Conservation (phyloP, 2,888 invertebrate species). For the Epirrita christyi region DNA sequence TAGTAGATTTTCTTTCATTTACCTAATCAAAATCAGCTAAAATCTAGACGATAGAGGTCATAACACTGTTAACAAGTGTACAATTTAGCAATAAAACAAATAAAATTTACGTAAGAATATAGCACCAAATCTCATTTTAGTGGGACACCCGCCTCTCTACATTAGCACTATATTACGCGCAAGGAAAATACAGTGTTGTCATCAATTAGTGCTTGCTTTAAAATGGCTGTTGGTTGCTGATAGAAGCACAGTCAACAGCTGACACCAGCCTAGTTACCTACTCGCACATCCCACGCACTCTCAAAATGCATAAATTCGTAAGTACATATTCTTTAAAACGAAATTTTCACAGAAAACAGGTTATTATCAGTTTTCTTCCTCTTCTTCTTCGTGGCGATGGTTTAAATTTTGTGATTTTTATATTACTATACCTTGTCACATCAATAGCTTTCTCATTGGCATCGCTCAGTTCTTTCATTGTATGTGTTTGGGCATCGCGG, state of each 20-base stretch:
- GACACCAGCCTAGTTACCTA: conserved; percentile 47
- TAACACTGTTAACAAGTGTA: conserved; percentile 17
- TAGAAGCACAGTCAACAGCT: conserved; percentile 56
- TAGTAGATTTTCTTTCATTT: too few species aligned
- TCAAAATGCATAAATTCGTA: conserved; percentile 70
- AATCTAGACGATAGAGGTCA: background rate
- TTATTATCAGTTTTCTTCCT: background rate
- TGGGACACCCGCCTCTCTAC: conserved; percentile 55
- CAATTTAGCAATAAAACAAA: conserved; percentile 48
- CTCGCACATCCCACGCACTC: conserved; percentile 38
- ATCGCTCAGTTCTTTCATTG: too few species aligned
- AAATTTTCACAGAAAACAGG: too few species aligned
- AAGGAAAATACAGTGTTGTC: conserved; percentile 61
- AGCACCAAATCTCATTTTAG: conserved; percentile 52
- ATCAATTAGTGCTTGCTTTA: conserved; percentile 64
- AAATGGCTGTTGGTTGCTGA: conserved; percentile 44
- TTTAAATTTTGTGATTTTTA: too few species aligned
- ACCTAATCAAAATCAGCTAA: too few species aligned
- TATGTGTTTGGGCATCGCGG: too few species aligned
- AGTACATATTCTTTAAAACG: conserved; percentile 47
- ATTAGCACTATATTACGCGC: conserved; percentile 73
- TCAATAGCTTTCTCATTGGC: too few species aligned
- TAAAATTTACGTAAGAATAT: conserved; percentile 47
- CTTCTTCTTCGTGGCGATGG: too few species aligned
- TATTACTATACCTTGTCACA: too few species aligned